Evolutionary conservation across 2,797 vertebrate genomes (phyloP).

Genomic region (Taenioides sp.): DNA sequence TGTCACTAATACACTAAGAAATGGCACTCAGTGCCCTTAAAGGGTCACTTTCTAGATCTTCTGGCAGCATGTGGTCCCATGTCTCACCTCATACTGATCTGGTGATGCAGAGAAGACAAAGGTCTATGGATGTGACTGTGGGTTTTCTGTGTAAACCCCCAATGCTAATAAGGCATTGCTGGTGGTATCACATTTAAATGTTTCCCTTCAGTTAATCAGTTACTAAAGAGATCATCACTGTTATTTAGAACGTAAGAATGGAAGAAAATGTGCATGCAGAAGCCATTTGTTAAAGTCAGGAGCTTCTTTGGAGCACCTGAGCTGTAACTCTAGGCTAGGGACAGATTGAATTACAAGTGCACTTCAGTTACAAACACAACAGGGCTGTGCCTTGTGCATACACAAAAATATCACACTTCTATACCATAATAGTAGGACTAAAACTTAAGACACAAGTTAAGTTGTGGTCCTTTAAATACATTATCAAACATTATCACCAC

Average conservation of each 20-base stretch:
- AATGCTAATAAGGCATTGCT: background rate
- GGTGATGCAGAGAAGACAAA: slow-evolving; percentile 34
- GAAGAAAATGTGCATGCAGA: slow-evolving; percentile 30
- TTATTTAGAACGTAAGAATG: slow-evolving; percentile 23
- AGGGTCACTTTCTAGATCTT: background rate
- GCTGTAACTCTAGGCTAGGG: slow-evolving; percentile 30
- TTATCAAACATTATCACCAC: background rate
- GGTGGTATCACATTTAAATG: slow-evolving; percentile 3
- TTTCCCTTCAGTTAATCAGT: background rate
- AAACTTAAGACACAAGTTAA: background rate
- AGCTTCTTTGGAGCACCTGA: slow-evolving; percentile 25
- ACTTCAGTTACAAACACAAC: slow-evolving; percentile 38
- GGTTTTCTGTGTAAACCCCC: background rate
- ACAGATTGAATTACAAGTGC: slow-evolving; percentile 51
- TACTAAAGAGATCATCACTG: slow-evolving; percentile 1
- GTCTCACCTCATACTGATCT: background rate
- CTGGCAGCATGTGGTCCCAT: background rate
- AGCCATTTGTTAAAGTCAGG: slow-evolving; percentile 40
- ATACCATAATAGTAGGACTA: background rate
- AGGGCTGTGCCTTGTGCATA: background rate
- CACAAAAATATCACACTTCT: background rate
- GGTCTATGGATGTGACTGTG: slow-evolving; percentile 17
- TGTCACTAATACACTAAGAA: background rate
- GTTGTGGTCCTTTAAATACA: background rate
- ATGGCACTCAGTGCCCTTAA: background rate